phyloP scores from a whole-genome alignment of 2,888 invertebrate genomes.

The Hydrotaea diabolus region DNA sequence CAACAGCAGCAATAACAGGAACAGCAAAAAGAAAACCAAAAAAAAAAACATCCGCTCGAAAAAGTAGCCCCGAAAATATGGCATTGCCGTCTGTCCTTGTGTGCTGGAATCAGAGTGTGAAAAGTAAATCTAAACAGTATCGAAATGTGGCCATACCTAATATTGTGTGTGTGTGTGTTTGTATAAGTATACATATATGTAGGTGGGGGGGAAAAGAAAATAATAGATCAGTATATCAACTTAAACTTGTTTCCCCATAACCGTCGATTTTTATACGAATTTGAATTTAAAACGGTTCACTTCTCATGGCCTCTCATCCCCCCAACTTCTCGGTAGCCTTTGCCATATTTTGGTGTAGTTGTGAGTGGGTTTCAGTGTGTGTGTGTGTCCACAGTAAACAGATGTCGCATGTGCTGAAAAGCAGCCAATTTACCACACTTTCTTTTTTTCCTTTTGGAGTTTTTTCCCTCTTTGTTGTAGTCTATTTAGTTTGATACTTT shows the following conservation, averaged over 20 bases:
- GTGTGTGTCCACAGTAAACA: constrained; percentile 70
- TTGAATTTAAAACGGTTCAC: constrained; percentile 35
- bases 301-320: neutral
- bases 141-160: neutral
- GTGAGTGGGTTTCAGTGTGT: too few relatives aligned
- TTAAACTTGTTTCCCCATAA: constrained; percentile 9
- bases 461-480: neutral
- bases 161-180: neutral
- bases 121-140: constrained; percentile 23
- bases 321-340: neutral
- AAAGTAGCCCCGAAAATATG: constrained; percentile 6
- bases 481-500: constrained; percentile 44
- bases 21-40: neutral
- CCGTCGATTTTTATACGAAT: constrained; percentile 18
- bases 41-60: neutral
- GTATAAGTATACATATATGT: neutral
- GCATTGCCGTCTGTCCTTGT: neutral
- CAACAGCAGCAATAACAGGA: neutral
- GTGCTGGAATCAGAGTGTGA: neutral
- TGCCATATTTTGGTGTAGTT: too few relatives aligned
- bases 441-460: neutral
- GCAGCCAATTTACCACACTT: constrained; percentile 76
- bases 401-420: constrained; percentile 78
- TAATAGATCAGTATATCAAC: constrained; percentile 38
- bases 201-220: neutral